Evolutionary conservation across 1,140 invertebrate genomes (phyloP).

Genomic region (Philotrypesis tridentata): DNA sequence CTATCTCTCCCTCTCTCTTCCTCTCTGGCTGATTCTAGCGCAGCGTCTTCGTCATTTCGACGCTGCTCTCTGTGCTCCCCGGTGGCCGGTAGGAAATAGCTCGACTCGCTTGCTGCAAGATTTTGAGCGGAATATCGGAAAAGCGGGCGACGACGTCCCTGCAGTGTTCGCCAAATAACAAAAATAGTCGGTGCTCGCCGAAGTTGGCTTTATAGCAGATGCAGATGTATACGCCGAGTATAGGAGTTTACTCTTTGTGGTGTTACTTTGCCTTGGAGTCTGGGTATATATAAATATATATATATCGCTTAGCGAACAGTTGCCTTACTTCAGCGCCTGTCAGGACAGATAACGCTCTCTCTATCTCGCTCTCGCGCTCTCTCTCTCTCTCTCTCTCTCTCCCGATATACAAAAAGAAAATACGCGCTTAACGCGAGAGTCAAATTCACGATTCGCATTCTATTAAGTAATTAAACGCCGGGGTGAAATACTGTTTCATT

Average conservation of each 20-base stretch:
- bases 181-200: background rate
- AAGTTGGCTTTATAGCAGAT: background rate
- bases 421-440: background rate
- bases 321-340: background rate
- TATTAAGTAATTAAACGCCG: background rate
- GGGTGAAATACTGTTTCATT: background rate
- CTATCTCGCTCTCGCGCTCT: too few relatives aligned
- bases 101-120: background rate
- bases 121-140: conserved; percentile 13
- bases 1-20: too few relatives aligned
- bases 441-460: background rate
- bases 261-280: background rate
- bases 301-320: background rate
- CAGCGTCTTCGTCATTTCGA: background rate
- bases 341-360: too few relatives aligned
- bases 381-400: too few relatives aligned
- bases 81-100: too few relatives aligned
- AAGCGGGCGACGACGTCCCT: background rate
- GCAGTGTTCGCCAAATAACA: conserved; percentile 20
- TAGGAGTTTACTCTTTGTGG: background rate
- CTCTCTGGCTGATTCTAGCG: background rate
- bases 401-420: too few relatives aligned
- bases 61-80: background rate
- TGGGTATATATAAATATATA: too few relatives aligned
- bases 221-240: too few relatives aligned